These are phyloP conservation scores for Cacatua alba DNA, from an alignment of 2,113 vertebrate genomes.

Conservation along the genomic window DNA sequence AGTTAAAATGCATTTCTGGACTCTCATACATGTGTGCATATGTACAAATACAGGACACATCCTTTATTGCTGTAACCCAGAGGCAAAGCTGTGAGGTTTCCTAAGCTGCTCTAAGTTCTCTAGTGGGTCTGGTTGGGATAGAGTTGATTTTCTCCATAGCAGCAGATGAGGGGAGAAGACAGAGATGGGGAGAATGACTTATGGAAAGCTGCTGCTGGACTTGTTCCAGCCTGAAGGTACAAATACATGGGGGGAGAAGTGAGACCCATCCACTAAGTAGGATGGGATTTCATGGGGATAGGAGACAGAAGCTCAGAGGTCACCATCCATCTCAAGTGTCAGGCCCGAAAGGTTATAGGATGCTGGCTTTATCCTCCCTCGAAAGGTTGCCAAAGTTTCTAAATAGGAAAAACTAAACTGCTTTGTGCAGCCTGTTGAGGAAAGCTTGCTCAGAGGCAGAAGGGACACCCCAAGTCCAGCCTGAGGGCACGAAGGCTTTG, in stretches of 20 bases:
- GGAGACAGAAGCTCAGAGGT: neutral
- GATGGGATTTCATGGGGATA: neutral
- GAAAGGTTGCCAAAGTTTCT: neutral
- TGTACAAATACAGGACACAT: neutral
- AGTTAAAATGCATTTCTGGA: neutral
- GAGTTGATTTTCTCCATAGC: neutral
- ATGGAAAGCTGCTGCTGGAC: neutral
- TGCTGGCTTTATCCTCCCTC: neutral
- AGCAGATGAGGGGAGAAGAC: neutral
- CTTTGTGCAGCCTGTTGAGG: neutral
- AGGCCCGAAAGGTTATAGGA: neutral
- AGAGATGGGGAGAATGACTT: neutral
- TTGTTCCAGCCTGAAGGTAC: neutral
- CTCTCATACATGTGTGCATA: accelerated
- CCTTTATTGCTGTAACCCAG: neutral
- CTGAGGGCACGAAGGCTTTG: neutral
- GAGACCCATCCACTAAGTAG: neutral
- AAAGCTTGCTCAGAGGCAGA: neutral
- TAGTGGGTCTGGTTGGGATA: neutral
- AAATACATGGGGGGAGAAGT: neutral
- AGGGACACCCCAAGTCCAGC: accelerated
- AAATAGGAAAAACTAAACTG: neutral
- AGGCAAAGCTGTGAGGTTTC: neutral
- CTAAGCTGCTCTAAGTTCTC: neutral
- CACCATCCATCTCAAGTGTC: neutral